Evolutionary conservation across 2,113 vertebrate genomes (phyloP), one percentile per base, ranked within the genome.

Genomic region (Periophthalmodon schlosseri): DNA sequence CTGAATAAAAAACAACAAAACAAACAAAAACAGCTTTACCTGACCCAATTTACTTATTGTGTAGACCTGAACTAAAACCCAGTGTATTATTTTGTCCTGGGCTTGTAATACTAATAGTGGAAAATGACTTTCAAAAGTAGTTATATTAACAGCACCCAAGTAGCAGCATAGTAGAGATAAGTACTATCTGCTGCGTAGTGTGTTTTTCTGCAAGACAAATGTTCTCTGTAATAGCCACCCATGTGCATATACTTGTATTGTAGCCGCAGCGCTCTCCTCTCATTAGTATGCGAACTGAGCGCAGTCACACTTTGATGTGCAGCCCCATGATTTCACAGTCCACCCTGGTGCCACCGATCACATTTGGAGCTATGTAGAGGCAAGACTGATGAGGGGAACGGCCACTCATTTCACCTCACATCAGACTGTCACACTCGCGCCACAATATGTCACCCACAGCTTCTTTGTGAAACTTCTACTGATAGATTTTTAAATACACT

Each of bases 291-390:
- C 92, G 80, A 72, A 68, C 68, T 24, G 82, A 86, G 89, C 91
- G 83, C 86, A 72, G 89, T 81, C 91, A 85, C 88, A 89, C 92
- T 91, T 90, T 93, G 92, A 93, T 92, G 92, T 92, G 91, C 79
- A 91, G 90, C 91, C 88, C 73, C 85, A 86, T 76, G 90, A 93
- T 93, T 94, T 94, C 92, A 93, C 90, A 91, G 88, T 93, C 91
- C 87, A 81, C 81, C 78, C 87, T 78, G 85, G 91, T 90, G 87
- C 87, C 85, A 87, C 82, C 87, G 90, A 94, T 94, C 90, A 91
- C 73, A 93, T 94, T 92, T 91, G 86, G 79, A 92, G 89, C 91
- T 90, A 87, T 79, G 85, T 77, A 79, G 82, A 84, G 82, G 88
- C 81, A 84, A 84, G 84, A 88, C 87, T 86, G 88, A 93, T 92